Percentiles rank a stretch among this genome's conserved stretches.
Conservation (phyloP, 2,888 invertebrate species). For the Anthoptus insignis region DNA sequence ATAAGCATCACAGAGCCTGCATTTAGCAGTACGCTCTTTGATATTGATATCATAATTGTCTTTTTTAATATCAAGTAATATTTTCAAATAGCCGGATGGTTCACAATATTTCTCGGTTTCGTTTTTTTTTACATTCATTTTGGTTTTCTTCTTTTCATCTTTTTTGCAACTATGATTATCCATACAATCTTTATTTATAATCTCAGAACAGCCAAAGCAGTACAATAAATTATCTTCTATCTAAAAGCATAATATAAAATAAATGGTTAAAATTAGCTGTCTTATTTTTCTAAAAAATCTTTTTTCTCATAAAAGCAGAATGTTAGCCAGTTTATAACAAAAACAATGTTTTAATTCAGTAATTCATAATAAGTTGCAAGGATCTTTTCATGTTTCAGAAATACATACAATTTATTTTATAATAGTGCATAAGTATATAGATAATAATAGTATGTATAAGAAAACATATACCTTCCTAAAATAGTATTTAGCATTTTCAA, state of each 20-base stretch:
- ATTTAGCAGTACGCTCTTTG: conserved; percentile 52
- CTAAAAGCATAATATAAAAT: conserved; percentile 54
- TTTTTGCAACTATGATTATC: conserved; percentile 49
- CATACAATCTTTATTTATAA: conserved; percentile 42
- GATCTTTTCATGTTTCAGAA: no score
- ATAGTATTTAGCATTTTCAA: not conserved
- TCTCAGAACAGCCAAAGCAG: conserved; percentile 65
- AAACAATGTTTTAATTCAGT: no score
- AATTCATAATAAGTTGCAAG: no score
- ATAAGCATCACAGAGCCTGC: conserved; percentile 57
- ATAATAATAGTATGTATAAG: no score
- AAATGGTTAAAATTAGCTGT: not conserved
- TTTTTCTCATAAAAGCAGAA: no score
- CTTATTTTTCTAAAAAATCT: not conserved
- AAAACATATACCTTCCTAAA: conserved; percentile 23
- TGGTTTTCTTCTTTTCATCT: conserved; percentile 12
- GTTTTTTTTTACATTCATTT: conserved; percentile 27
- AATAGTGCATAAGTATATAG: no score
- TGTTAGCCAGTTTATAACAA: no score
- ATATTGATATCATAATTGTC: conserved; percentile 56
- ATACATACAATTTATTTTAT: no score
- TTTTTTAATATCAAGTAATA: conserved; percentile 51
- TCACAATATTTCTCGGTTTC: conserved; percentile 40
- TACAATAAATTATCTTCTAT: conserved; percentile 55
- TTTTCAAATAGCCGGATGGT: conserved; percentile 39